These are phyloP conservation scores for Sthenelais limicola DNA, from an alignment of 2,888 invertebrate genomes.

Conservation along the genomic window DNA sequence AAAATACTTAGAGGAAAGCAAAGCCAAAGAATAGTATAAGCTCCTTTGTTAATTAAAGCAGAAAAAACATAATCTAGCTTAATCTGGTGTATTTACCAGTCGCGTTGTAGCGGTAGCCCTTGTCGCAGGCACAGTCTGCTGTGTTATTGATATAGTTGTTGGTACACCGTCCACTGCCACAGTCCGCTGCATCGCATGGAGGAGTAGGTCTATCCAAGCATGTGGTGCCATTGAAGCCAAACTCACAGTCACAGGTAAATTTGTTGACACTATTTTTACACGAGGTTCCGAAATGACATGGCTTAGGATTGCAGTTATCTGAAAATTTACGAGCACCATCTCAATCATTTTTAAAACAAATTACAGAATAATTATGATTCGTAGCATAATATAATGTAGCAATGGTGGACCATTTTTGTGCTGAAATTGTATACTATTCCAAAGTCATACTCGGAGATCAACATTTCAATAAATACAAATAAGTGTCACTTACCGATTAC, in stretches of 20 bases:
- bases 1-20: too few species aligned
- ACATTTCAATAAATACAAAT: too few species aligned
- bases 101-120: not conserved
- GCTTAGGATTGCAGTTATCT: slow-evolving; percentile 6
- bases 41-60: not conserved
- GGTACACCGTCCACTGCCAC: not conserved
- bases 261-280: not conserved
- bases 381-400: too few species aligned
- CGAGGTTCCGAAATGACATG: not conserved
- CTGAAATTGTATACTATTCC: too few species aligned
- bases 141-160: slow-evolving; percentile 3
- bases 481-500: slow-evolving; percentile 1
- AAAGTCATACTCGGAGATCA: too few species aligned
- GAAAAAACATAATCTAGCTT: not conserved
- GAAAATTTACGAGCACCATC: too few species aligned
- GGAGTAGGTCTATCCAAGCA: not conserved
- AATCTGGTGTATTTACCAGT: too few species aligned
- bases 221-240: not conserved
- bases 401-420: too few species aligned
- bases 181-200: not conserved
- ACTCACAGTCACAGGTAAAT: not conserved
- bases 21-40: too few species aligned
- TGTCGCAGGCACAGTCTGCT: not conserved
- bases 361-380: too few species aligned
- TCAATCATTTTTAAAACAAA: too few species aligned